Evolutionary conservation across 2,888 invertebrate genomes (phyloP).

Genomic region (Drosophila mulleri): DNA sequence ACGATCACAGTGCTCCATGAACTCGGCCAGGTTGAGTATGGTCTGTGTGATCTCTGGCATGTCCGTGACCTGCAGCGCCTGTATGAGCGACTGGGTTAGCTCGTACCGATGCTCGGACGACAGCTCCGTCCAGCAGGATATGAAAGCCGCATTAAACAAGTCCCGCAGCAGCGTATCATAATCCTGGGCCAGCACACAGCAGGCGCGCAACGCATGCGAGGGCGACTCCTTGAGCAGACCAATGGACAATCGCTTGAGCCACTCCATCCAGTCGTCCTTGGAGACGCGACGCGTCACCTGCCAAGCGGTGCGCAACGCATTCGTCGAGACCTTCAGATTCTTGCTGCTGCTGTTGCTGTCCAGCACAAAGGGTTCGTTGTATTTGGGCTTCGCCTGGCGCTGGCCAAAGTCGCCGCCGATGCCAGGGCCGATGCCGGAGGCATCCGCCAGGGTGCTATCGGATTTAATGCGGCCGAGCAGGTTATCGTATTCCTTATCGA

Average conservation of each 20-base stretch:
- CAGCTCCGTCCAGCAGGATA: constrained; percentile 99
- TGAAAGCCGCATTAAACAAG: constrained; percentile 99
- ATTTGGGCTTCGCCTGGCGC: constrained; percentile 87
- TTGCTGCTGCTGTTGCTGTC: constrained; percentile 87
- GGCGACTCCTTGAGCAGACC: constrained; percentile 98
- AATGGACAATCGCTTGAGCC: constrained; percentile 96
- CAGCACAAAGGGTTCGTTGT: constrained; percentile 89
- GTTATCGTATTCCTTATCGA: constrained; percentile 91
- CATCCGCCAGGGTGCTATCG: constrained; percentile 88
- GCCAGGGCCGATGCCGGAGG: constrained; percentile 86
- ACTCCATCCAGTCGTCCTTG: constrained; percentile 99
- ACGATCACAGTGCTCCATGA: constrained; percentile 99
- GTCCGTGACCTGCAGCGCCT: constrained; percentile 96
- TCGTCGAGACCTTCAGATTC: constrained; percentile 92
- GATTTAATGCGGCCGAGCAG: constrained; percentile 90
- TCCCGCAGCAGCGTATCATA: constrained; percentile 98
- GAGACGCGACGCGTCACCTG: constrained; percentile 96
- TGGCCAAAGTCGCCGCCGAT: constrained; percentile 91
- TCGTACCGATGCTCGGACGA: constrained; percentile 91
- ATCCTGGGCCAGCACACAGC: constrained; percentile 95
- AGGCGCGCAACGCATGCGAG: constrained; percentile 96
- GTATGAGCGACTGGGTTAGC: constrained; percentile 93
- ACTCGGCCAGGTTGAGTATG: constrained; percentile 98
- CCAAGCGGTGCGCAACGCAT: constrained; percentile 95
- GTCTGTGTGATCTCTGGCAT: constrained; percentile 98